Conservation (phyloP, 2,888 invertebrate genomes). For the Trissolcus japonicus region DNA sequence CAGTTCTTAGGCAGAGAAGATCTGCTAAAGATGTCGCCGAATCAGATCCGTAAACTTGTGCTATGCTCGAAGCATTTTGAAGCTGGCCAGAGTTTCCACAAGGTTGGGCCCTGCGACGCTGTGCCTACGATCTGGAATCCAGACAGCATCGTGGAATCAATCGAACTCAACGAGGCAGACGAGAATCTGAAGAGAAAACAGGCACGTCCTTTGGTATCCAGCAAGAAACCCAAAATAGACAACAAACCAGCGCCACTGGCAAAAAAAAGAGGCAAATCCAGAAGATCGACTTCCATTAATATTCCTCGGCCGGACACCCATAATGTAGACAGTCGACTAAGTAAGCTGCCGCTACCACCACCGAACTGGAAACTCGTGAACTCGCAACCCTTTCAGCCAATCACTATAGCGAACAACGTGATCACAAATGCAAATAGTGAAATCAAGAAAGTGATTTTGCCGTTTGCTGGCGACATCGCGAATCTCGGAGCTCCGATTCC, state of each 20-base stretch:
- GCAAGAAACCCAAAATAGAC: constrained; percentile 73
- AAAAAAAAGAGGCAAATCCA: constrained; percentile 72
- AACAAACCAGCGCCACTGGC: constrained; percentile 73
- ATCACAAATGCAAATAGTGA: constrained; percentile 61
- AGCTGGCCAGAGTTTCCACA: constrained; percentile 71
- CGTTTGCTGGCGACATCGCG: constrained; percentile 72
- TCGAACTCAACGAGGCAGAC: constrained; percentile 40
- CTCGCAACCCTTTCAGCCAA: constrained; percentile 71
- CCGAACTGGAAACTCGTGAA: constrained; percentile 70
- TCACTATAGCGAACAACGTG: constrained; percentile 68
- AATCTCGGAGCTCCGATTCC: constrained; percentile 73
- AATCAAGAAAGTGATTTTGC: constrained; percentile 72
- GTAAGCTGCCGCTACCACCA: constrained; percentile 70
- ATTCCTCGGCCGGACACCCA: constrained; percentile 69
- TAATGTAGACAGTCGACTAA: constrained; percentile 65
- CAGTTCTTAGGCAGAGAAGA: constrained; percentile 73
- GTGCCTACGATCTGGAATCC: constrained; percentile 68
- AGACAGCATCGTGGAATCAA: background rate
- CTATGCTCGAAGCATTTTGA: constrained; percentile 73
- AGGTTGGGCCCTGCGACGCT: constrained; percentile 72
- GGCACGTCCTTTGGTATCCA: constrained; percentile 70
- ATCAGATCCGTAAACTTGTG: constrained; percentile 73
- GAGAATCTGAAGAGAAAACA: constrained; percentile 57
- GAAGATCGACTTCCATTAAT: constrained; percentile 71
- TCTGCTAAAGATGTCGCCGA: constrained; percentile 73